Percentiles rank a stretch among this genome's conserved stretches.
phyloP scores from a whole-genome alignment of 2,888 invertebrate species.

The Rosalia funebris region DNA sequence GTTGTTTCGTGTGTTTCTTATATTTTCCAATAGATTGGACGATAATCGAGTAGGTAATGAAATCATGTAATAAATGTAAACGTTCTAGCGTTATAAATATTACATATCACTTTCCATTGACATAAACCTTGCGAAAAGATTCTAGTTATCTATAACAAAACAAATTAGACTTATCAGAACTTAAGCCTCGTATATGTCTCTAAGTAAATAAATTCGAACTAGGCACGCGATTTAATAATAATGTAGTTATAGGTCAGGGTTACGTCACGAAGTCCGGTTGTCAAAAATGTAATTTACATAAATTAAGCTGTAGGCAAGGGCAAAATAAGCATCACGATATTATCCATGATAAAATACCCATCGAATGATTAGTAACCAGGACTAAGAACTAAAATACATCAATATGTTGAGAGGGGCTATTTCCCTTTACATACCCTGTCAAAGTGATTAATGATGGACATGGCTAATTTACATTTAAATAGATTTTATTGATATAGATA shows the following conservation, averaged over 20 bases:
- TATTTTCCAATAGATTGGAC: too few species aligned
- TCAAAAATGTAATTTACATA: constrained; percentile 59
- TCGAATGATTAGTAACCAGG: constrained; percentile 6
- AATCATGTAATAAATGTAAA: too few species aligned
- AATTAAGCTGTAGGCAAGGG: constrained; percentile 56
- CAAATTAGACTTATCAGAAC: constrained; percentile 40
- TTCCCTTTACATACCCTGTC: neutral
- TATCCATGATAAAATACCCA: constrained; percentile 36
- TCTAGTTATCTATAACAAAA: neutral
- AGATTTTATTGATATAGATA: neutral
- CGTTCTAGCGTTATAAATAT: too few species aligned
- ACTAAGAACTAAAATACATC: too few species aligned
- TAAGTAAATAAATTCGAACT: constrained; percentile 47
- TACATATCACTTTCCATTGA: too few species aligned
- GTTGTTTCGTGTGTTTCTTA: too few species aligned
- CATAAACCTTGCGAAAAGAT: too few species aligned
- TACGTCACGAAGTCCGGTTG: constrained; percentile 57
- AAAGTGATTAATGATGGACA: neutral
- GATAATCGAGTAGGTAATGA: too few species aligned
- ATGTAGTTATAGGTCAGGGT: constrained; percentile 52
- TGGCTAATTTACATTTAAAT: neutral
- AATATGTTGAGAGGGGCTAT: too few species aligned
- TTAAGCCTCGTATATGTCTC: constrained; percentile 40
- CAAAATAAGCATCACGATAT: constrained; percentile 38
- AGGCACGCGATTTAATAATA: constrained; percentile 56